Evolutionary conservation across 2,113 vertebrate species (phyloP), one percentile per base, ranked within the genome.

Genomic region (Lepisosteus osseus): DNA sequence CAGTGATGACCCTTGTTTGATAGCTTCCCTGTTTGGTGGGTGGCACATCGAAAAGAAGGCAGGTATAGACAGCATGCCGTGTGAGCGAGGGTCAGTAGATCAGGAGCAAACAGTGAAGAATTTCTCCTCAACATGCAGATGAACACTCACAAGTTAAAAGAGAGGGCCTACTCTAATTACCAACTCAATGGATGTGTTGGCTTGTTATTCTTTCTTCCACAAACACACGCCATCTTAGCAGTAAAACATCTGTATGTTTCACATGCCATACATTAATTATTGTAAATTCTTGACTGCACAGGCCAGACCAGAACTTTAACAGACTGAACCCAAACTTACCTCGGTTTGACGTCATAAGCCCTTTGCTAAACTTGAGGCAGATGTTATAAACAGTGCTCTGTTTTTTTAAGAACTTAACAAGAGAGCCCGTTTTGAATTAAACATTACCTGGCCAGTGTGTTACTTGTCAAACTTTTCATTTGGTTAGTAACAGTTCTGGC

Each of bases 281-380:
- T 40, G 11, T 29, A 45, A 67, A 59, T 13, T n/a, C 6, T 7
- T 11, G 47, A 12, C 6, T 40, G 66, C 47, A 11, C 12, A 54
- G 15, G 7, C 71, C 12, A 61, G 56, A 57, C 15, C 71, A 61
- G 29, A 45, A 70, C 15, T 13, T 41, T 67, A 15, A 41, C 41
- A 45, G 29, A 54, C 45, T 8, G 3, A 47, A 45, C 51, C 43
- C 41, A 42, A 51, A 42, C 15, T 63, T 55, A 29, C 65, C 74
- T 77, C 65, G 74, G 73, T 69, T 83, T 88, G 86, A 86, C 85
- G 86, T 88, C 85, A 89, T 61, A 81, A 76, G 55, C 15, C 72
- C 17, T 61, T 63, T 56, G 17, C 17, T 51, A 73, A 61, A 73
- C 65, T 61, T 62, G 44, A 61, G 56, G 72, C 72, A 73, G 65